Conservation (phyloP, 2,797 vertebrate genomes). For the Myoxocephalus aenaeus region DNA sequence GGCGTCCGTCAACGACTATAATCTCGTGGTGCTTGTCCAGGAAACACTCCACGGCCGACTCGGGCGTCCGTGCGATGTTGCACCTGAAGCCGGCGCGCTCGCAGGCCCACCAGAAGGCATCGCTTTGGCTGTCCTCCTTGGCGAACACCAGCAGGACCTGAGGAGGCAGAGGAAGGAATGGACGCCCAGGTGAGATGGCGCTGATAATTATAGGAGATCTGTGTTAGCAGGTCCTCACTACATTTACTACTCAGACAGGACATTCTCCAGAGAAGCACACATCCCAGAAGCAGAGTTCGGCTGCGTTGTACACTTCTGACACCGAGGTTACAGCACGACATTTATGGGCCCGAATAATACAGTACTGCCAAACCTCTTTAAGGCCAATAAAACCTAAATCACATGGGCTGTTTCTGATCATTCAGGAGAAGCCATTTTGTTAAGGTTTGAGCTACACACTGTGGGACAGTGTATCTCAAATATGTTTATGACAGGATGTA, state of each 20-base stretch:
- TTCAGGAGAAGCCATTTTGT: no score
- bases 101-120: constrained; percentile 97
- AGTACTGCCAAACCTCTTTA: not conserved
- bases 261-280: constrained; percentile 28
- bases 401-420: no score
- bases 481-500: no score
- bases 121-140: constrained; percentile 95
- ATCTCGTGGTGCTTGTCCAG: constrained; percentile 97
- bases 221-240: constrained; percentile 7
- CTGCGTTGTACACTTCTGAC: not conserved
- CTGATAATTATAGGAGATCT: constrained; percentile 24
- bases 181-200: constrained; percentile 6
- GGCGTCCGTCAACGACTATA: constrained; percentile 91
- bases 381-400: no score
- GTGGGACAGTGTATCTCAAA: no score
- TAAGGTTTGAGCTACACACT: no score
- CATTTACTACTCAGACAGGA: constrained; percentile 18
- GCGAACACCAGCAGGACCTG: constrained; percentile 96
- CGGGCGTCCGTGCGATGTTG: constrained; percentile 90
- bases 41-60: constrained; percentile 94
- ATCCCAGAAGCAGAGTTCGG: constrained; percentile 13
- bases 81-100: constrained; percentile 93
- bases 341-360: constrained; percentile 3
- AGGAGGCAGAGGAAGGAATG: constrained; percentile 11
- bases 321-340: not conserved